These are phyloP conservation scores for Drosophila nr. fundita DNA, from an alignment of 2,888 invertebrate genomes.

Conservation along the genomic window DNA sequence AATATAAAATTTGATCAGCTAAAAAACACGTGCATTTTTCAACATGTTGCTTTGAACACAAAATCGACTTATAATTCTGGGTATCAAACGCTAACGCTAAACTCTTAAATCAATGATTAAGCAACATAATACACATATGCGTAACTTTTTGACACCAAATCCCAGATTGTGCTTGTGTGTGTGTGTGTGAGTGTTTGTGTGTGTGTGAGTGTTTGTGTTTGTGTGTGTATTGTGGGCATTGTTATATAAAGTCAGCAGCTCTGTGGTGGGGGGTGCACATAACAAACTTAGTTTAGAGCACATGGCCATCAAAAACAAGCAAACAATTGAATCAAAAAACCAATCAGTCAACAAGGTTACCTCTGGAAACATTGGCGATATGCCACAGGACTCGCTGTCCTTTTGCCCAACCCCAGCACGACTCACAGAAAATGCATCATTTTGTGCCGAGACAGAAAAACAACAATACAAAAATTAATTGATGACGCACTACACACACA, in stretches of 20 bases:
- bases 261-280: not conserved
- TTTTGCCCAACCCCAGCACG: not conserved
- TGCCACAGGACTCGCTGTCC: conserved; percentile 17
- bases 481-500: conserved; percentile 55
- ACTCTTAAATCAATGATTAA: conserved; percentile 6
- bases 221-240: conserved; percentile 1
- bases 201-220: not conserved
- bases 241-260: conserved; percentile 35
- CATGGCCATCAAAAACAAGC: conserved; percentile 37
- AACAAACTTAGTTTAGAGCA: conserved; percentile 29
- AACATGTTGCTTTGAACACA: too few species aligned
- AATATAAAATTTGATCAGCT: not conserved
- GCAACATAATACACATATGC: not conserved
- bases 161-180: not conserved
- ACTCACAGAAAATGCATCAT: conserved; percentile 42
- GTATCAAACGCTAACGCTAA: not conserved
- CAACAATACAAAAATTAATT: conserved; percentile 74
- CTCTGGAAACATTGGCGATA: conserved; percentile 31
- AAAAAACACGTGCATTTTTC: not conserved
- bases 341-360: conserved; percentile 67
- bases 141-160: not conserved
- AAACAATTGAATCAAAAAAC: conserved; percentile 66
- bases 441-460: conserved; percentile 53
- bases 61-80: not conserved
- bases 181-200: not conserved